Evolutionary conservation across 2,888 invertebrate genomes (phyloP).

Genomic region (Drosophila hawaiiensis): DNA sequence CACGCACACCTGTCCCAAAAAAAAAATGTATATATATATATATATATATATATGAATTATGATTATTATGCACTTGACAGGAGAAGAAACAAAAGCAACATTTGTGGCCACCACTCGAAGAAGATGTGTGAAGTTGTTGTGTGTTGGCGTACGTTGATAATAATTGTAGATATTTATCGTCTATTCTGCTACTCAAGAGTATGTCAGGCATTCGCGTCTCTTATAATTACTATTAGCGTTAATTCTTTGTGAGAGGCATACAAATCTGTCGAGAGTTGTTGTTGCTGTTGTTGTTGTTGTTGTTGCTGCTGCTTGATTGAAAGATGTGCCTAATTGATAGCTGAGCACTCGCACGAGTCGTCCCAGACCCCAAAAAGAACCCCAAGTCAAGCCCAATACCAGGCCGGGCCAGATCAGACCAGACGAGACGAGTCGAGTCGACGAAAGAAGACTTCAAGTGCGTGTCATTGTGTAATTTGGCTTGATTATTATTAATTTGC

Average conservation of each 20-base stretch:
- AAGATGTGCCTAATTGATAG: slow-evolving; percentile 82
- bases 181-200: slow-evolving; percentile 20
- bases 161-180: slow-evolving; percentile 73
- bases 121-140: slow-evolving; percentile 42
- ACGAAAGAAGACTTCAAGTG: slow-evolving; percentile 61
- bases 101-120: slow-evolving; percentile 27
- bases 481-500: slow-evolving; percentile 79
- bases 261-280: slow-evolving; percentile 51
- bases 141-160: slow-evolving; percentile 67
- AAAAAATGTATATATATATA: not conserved
- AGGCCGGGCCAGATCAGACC: slow-evolving; percentile 13
- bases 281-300: not conserved
- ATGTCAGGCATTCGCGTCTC: slow-evolving; percentile 25
- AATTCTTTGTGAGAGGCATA: slow-evolving; percentile 58
- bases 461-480: slow-evolving; percentile 81
- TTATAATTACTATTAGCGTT: slow-evolving; percentile 74
- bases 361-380: slow-evolving; percentile 25
- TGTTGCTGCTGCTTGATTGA: slow-evolving; percentile 67
- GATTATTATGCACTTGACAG: slow-evolving; percentile 72
- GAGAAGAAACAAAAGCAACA: slow-evolving; percentile 37
- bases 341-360: slow-evolving; percentile 68
- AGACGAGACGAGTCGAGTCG: slow-evolving; percentile 12
- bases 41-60: slow-evolving; percentile 60
- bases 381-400: slow-evolving; percentile 1
- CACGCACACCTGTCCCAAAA: slow-evolving; percentile 51